Percentiles rank a stretch among this genome's conserved stretches.
Conservation (phyloP, 1,140 invertebrate species). For the Gryon sp. region DNA sequence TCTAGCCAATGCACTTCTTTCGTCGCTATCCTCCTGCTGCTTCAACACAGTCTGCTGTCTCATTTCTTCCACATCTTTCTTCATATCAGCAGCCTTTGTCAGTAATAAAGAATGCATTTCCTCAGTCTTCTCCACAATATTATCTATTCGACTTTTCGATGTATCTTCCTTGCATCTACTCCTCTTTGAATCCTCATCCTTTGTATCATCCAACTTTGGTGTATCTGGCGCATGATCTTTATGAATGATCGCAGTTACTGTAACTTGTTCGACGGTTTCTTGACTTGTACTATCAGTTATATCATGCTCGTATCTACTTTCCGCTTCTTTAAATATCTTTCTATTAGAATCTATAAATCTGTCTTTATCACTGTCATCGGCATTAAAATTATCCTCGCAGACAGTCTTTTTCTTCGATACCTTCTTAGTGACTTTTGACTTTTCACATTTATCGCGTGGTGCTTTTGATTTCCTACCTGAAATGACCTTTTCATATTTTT, state of each 20-base stretch:
- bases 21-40: conserved; percentile 71
- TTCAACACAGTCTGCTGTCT: conserved; percentile 72
- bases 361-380: conserved; percentile 15
- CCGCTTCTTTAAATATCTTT: conserved; percentile 23
- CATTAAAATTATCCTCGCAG: conserved; percentile 14
- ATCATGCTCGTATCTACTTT: conserved; percentile 58
- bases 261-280: conserved; percentile 72
- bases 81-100: conserved; percentile 69
- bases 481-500: conserved; percentile 73
- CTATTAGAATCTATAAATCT: conserved; percentile 16
- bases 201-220: conserved; percentile 53
- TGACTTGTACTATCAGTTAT: conserved; percentile 74
- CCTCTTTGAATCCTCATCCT: conserved; percentile 45
- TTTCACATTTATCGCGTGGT: conserved; percentile 65
- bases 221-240: conserved; percentile 72
- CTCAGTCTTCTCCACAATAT: conserved; percentile 69
- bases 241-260: conserved; percentile 74
- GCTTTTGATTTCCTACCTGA: conserved; percentile 70
- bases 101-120: conserved; percentile 66
- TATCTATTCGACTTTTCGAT: conserved; percentile 62
- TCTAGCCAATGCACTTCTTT: conserved; percentile 67
- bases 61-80: conserved; percentile 73
- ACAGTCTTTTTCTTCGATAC: conserved; percentile 57
- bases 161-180: conserved; percentile 17
- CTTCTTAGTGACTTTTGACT: conserved; percentile 52